Base-by-base conservation (phyloP, 2,797 vertebrate genomes). In the Acrocephalus scirpaceus region DNA sequence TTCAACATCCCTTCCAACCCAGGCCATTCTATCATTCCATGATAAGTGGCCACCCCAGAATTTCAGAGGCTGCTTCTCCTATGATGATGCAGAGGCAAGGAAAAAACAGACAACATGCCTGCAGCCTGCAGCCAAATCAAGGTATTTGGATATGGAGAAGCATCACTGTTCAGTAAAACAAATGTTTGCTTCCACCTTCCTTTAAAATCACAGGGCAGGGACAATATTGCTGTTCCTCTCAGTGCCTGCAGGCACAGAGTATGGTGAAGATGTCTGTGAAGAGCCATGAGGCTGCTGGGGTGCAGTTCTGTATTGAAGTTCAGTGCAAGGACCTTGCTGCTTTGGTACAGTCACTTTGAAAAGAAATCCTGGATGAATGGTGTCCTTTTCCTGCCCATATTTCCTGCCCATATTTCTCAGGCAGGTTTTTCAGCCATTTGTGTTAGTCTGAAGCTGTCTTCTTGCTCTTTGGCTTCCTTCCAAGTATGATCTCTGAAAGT, bases 401-500 rank as follows among this genome's bases (percentile, higher is more conserved):
- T 95, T 80, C 53, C 23, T 81, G 66, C 36, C 74, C 19, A 1
- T 67, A 40, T 86, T 84, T 95, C 91, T 50, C 74, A 76, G 85
- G 57, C 34, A 61, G 61, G 8, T 45, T 88, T 93, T 76, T 32
- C 62, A 92, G 74, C 45, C 56, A 17, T 70, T 81, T 69, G 34
- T 32, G 5, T 66, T 71, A 66, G 57, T 73, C 54, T 67, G 62
- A 85, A 66, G 56, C 75, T 82, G 42, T 58, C 75, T 53, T 69
- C 73, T 78, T 78, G 19, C 36, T 93, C 65, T 50, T 93, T 93
- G 92, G 72, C 77, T 87, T 79, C 48, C 27, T 80, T 94, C 93
- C 74, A 87, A 64, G 62, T 16, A 22, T 15, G 47, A 36, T 62
- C 61, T 86, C 75, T 66, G 44, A 16, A 72, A 85, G 64, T 61